phyloP scores from a whole-genome alignment of 2,113 vertebrate species.

The Limanda limanda region DNA sequence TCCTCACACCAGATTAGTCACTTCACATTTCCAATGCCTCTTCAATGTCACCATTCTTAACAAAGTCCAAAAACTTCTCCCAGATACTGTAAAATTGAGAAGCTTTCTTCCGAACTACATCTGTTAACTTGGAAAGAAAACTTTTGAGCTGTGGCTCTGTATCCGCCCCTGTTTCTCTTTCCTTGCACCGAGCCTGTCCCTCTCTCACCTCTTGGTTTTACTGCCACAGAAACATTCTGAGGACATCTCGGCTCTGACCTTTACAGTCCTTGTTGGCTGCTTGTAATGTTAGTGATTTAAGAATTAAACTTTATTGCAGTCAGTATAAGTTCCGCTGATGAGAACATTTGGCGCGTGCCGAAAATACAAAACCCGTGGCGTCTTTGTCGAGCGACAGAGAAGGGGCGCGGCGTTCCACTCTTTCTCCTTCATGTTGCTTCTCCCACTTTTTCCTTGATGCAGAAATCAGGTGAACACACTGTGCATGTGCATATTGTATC shows the following conservation, averaged over 20 bases:
- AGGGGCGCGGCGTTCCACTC: background rate
- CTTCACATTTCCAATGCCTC: too few relatives aligned
- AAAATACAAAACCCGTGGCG: conserved; percentile 14
- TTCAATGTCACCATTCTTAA: too few relatives aligned
- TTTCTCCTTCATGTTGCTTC: background rate
- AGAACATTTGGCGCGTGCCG: conserved; percentile 14
- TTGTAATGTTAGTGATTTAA: conserved; percentile 33
- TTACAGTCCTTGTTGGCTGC: conserved; percentile 22
- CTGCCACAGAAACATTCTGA: conserved; percentile 12
- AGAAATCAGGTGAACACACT: background rate
- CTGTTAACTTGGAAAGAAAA: too few relatives aligned
- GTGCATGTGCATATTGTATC: background rate
- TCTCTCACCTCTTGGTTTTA: background rate
- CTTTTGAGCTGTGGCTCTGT: too few relatives aligned
- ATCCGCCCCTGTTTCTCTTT: background rate
- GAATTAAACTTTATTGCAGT: conserved; percentile 34
- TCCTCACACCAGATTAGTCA: too few relatives aligned
- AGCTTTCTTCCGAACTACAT: too few relatives aligned
- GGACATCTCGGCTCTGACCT: conserved; percentile 26
- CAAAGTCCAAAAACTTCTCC: too few relatives aligned
- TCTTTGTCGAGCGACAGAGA: background rate
- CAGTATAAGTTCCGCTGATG: conserved; percentile 32
- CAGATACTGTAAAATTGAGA: too few relatives aligned
- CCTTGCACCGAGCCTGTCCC: background rate
- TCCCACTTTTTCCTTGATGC: too few relatives aligned